These are phyloP conservation scores for Coecobrya sp. DNA, from an alignment of 2,888 invertebrate genomes.

Conservation along the genomic window DNA sequence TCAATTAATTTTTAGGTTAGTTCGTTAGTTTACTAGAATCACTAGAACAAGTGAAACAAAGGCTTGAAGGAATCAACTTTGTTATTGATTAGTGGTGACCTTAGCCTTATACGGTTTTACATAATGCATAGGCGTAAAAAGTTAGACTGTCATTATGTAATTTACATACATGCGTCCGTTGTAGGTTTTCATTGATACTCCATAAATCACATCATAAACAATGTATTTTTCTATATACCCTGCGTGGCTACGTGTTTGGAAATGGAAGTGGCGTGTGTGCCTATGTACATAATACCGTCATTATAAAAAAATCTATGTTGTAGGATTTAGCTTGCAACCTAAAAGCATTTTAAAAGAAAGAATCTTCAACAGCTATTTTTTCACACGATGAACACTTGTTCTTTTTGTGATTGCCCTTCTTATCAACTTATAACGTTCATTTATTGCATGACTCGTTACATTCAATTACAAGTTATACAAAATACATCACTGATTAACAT, in stretches of 20 bases:
- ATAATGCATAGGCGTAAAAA: background rate
- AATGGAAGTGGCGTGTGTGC: slow-evolving; percentile 25
- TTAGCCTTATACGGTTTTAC: slow-evolving; percentile 32
- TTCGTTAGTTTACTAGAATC: background rate
- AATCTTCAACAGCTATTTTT: background rate
- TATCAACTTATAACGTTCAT: slow-evolving; percentile 25
- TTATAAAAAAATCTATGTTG: too few relatives aligned
- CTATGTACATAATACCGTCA: too few relatives aligned
- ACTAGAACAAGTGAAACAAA: background rate
- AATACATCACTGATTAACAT: too few relatives aligned
- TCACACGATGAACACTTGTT: background rate
- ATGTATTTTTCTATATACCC: background rate
- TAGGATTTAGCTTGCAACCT: slow-evolving; percentile 3
- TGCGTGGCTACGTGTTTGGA: background rate
- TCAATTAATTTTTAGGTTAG: slow-evolving; percentile 23
- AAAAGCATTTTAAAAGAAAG: background rate
- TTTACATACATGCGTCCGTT: background rate
- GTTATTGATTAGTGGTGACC: slow-evolving; percentile 21
- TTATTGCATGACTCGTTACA: slow-evolving; percentile 41
- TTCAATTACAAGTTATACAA: background rate
- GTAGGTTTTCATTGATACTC: slow-evolving; percentile 24
- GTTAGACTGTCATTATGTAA: background rate
- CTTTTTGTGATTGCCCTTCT: slow-evolving; percentile 15
- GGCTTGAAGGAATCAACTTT: background rate
- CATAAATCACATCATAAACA: slow-evolving; percentile 44